These are phyloP conservation scores for Hypomecis punctinalis DNA, from an alignment of 2,888 invertebrate species.

Conservation along the genomic window DNA sequence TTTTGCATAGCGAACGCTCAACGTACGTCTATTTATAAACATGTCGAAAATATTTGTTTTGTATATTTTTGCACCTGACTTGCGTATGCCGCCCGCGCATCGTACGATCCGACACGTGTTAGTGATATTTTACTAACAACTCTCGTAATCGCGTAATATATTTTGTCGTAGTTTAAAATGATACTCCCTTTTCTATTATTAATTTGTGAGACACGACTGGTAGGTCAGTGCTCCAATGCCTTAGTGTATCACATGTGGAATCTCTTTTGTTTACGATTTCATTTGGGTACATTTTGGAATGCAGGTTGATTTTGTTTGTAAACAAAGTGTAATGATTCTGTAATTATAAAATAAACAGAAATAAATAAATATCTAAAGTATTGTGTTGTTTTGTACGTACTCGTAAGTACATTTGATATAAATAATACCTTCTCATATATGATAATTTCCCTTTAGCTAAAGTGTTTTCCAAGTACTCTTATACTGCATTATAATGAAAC, in stretches of 20 bases:
- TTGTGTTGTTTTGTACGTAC: too few species aligned
- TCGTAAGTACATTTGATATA: too few species aligned
- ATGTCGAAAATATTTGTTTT: conserved; percentile 34
- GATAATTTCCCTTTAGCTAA: too few species aligned
- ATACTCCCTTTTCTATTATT: conserved; percentile 1
- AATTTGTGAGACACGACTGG: neutral
- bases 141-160: conserved; percentile 12
- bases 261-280: neutral
- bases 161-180: neutral
- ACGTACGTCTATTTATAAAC: conserved; percentile 31
- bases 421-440: too few species aligned
- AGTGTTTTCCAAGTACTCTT: too few species aligned
- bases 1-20: conserved; percentile 26
- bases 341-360: too few species aligned
- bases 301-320: too few species aligned
- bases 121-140: conserved; percentile 26
- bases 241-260: neutral
- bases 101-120: conserved; percentile 35
- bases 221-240: conserved; percentile 10
- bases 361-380: too few species aligned
- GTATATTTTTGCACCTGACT: conserved; percentile 33
- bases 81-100: conserved; percentile 38
- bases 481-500: too few species aligned
- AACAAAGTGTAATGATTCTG: too few species aligned
- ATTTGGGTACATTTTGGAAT: neutral